These are phyloP conservation scores for Volucella zonaria DNA, from an alignment of 2,888 invertebrate genomes.

Conservation along the genomic window DNA sequence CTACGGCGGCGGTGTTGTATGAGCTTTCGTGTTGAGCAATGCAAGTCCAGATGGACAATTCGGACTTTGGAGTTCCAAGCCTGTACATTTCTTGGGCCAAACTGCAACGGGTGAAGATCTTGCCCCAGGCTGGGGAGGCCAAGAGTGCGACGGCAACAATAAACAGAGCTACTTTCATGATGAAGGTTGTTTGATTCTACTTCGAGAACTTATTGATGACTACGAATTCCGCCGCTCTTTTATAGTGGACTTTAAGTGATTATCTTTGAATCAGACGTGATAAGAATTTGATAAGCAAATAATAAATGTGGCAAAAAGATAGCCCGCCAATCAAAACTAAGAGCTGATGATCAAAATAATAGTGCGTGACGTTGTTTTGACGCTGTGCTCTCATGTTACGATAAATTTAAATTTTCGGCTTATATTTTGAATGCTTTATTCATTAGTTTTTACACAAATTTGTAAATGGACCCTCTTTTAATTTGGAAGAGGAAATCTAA, in stretches of 20 bases:
- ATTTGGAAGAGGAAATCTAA: too few relatives aligned
- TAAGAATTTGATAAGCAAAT: too few relatives aligned
- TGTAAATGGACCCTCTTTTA: too few relatives aligned
- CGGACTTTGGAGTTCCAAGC: conserved; percentile 79
- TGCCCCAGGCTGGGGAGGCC: conserved; percentile 75
- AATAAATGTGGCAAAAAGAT: too few relatives aligned
- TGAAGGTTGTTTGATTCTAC: conserved; percentile 16
- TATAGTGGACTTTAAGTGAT: conserved; percentile 1
- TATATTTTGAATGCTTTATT: too few relatives aligned
- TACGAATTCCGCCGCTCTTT: not conserved
- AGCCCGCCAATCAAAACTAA: too few relatives aligned
- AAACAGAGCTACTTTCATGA: conserved; percentile 44
- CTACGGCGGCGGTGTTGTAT: conserved; percentile 83
- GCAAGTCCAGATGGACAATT: conserved; percentile 79
- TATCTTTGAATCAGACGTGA: not conserved
- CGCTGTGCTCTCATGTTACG: too few relatives aligned
- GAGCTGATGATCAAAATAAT: too few relatives aligned
- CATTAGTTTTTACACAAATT: too few relatives aligned
- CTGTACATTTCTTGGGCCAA: conserved; percentile 80
- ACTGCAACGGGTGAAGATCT: conserved; percentile 77
- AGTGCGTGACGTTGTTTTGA: too few relatives aligned
- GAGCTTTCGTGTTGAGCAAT: conserved; percentile 80
- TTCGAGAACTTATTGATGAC: conserved; percentile 11
- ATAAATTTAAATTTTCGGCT: too few relatives aligned
- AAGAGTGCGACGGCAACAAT: conserved; percentile 56